Evolutionary conservation across 2,888 invertebrate species (phyloP).

Genomic region (Xylocampa areola): DNA sequence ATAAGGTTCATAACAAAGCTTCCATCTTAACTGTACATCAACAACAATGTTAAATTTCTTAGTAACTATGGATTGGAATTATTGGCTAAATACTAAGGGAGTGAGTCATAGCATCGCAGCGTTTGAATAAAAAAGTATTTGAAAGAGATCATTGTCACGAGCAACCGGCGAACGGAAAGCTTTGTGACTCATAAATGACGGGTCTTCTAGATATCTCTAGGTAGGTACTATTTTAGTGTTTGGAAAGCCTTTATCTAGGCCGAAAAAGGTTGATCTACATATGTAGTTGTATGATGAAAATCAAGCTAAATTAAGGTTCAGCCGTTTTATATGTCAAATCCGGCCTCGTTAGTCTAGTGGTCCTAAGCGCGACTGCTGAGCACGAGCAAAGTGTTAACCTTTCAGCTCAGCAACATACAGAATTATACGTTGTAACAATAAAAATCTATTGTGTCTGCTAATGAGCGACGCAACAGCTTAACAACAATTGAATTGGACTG

Average conservation of each 20-base stretch:
- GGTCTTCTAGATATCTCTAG: conserved; percentile 26
- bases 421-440: too few relatives aligned
- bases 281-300: too few relatives aligned
- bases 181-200: conserved; percentile 48
- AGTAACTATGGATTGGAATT: conserved; percentile 51
- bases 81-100: conserved; percentile 44
- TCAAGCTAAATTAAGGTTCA: too few relatives aligned
- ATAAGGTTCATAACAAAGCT: not conserved
- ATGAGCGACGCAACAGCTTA: too few relatives aligned
- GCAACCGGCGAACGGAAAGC: conserved; percentile 42
- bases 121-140: conserved; percentile 50
- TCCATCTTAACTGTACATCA: conserved; percentile 1
- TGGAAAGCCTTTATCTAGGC: not conserved
- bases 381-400: too few relatives aligned
- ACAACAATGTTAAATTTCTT: conserved; percentile 7
- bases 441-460: too few relatives aligned
- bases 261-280: too few relatives aligned
- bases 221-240: not conserved
- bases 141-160: conserved; percentile 57
- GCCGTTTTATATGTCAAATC: too few relatives aligned
- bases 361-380: too few relatives aligned
- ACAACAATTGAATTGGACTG: too few relatives aligned
- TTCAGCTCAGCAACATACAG: too few relatives aligned
- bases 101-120: conserved; percentile 48
- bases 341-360: too few relatives aligned